Conservation (phyloP, 2,888 invertebrate genomes). For the Liopterus haemorrhoidalis region DNA sequence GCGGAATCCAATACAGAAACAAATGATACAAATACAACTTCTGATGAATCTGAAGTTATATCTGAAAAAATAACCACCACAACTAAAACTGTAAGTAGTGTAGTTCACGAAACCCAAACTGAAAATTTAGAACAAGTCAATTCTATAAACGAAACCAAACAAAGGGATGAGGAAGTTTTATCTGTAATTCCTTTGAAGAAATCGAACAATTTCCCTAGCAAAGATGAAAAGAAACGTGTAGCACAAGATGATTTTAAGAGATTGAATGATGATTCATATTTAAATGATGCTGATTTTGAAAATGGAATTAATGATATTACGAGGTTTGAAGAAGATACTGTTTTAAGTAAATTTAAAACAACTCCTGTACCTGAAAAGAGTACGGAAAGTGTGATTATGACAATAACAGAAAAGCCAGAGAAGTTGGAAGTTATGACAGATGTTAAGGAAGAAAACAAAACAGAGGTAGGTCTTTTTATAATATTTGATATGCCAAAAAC, state of each 20-base stretch:
- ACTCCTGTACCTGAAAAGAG: conserved; percentile 9
- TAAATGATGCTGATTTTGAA: conserved; percentile 4
- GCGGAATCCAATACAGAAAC: conserved; percentile 3
- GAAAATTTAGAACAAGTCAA: conserved; percentile 18
- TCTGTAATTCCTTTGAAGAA: conserved; percentile 35
- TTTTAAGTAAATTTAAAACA: conserved; percentile 37
- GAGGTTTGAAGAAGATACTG: conserved; percentile 36
- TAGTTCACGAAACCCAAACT: conserved; percentile 22
- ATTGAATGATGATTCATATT: conserved; percentile 13
- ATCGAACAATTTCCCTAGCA: conserved; percentile 18
- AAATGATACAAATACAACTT: conserved; percentile 21
- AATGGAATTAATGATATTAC: conserved; percentile 35
- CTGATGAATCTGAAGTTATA: conserved; percentile 33
- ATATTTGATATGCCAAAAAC: too few relatives aligned
- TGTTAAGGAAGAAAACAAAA: conserved; percentile 31
- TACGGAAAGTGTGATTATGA: conserved; percentile 20
- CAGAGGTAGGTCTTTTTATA: conserved; percentile 26
- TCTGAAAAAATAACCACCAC: conserved; percentile 38
- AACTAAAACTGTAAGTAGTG: conserved; percentile 30
- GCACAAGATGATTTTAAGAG: conserved; percentile 27
- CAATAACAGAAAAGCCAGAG: conserved; percentile 21
- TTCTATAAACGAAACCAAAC: conserved; percentile 24
- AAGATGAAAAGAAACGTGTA: conserved; percentile 28
- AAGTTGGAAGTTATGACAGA: conserved; percentile 22
- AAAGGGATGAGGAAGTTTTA: conserved; percentile 31